Base-by-base conservation (phyloP, 1,140 invertebrate species). In the Drosophila ananassae region DNA sequence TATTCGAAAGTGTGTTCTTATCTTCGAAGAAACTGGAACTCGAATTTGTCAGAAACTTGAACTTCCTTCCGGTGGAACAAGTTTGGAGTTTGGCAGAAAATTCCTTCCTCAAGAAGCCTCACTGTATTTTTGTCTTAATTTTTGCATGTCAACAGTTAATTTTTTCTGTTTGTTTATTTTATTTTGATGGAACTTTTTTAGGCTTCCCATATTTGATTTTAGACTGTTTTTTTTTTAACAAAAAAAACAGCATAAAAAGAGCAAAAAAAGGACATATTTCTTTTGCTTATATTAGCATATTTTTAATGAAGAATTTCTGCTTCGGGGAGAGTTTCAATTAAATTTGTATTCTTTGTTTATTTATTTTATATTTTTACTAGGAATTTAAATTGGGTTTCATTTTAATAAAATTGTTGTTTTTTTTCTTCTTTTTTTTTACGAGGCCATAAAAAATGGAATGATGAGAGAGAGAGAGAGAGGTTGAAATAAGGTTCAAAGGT, bases 401-500 rank as follows among this genome's bases (percentile, higher is more conserved):
- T 37, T 37, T 37, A n/a, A n/a, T 28, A 28, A 28, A 28, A 5
- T 28, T 28, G 5, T 5, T 7, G 5, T 28, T 28, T 37, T 37
- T 37, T 10, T 17, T 3, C 7, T 44, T 8, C 1, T 2, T 0
- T 21, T 44, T 21, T 44, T 44, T 44, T 44, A 44, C 6, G 41
- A 44, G n/a, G 41, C 41, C 41, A 44, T 44, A 44, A 44, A 44
- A 44, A 44, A 17, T 44, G 17, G 21, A 44, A 44, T 44, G 41
- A 13, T 17, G 17, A 17, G 17, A 17, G 17, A 1, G 17, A 17
- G 17, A 17, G 41, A 21, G 13, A 37, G 12, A 17, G n/a, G n/a
- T 44, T n/a, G 41, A 44, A 44, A 44, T 44, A 44, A 21, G 21
- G 41, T 44, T 44, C 41, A 28, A 37, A 48, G 30, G 32, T 60